Evolutionary conservation across 2,888 invertebrate genomes (phyloP), one percentile per base, ranked within the genome.

Genomic region (Drosophila pullipes): DNA sequence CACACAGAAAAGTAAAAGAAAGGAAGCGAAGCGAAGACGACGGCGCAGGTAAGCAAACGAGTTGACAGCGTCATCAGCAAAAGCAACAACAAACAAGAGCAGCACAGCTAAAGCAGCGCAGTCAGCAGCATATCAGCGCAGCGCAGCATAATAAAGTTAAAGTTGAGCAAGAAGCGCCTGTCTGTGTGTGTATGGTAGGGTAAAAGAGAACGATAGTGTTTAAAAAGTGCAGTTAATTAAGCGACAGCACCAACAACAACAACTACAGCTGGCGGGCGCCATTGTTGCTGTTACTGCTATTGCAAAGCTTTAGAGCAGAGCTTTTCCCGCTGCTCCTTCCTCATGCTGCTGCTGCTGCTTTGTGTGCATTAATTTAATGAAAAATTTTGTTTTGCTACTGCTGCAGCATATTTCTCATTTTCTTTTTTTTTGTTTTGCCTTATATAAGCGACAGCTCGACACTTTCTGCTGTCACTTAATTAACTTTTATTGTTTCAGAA

Each of bases 391-490:
- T 33, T 33, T 53, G 35, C 39, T 59, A 28, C 41, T 39, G 47
- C 67, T 52, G 22, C 33, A 50, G 39, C 39, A 50, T 13, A 57
- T 47, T 52, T 28, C 25, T 4, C 33, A 33, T 25, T 65, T 22
- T 16, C 4, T 22, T 47, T 25, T 22, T 22, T 44, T 53, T 82
- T 74, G 1, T 70, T 68, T 70, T 69, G 64, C 30, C 70, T 80
- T 81, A 83, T 81, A 69, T 83, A 81, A 80, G 75, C 74, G 37
- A 22, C 58, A 57, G 65, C 55, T 52, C 30, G 74, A 55, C 74
- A 63, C 76, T 80, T 76, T 83, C 22, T 69, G 58, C 62, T 67
- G 81, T 53, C 69, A 72, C 81, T 81, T 81, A 81, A 81, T 81
- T 81, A 81, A 70, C 59, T 81, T 83, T 73, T 69, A 81, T 81